A percentile compares a stretch with the other conserved stretches of the same genome.
Evolutionary conservation across 2,888 invertebrate species (phyloP).

Genomic region (Pomacea canaliculata): DNA sequence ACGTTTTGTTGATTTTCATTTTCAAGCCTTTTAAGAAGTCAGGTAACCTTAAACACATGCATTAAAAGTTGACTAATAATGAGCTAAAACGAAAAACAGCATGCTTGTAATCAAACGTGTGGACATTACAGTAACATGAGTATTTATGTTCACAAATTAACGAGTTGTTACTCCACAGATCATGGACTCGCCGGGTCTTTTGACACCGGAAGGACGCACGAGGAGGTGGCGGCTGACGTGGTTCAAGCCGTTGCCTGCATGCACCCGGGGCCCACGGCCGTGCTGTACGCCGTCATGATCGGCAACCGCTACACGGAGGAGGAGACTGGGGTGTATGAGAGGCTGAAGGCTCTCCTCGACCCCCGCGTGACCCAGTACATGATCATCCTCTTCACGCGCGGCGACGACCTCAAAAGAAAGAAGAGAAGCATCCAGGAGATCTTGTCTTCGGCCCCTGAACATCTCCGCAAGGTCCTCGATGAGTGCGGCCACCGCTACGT

Average conservation of each 20-base stretch:
- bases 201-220: conserved; percentile 13
- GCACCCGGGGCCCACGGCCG: conserved; percentile 22
- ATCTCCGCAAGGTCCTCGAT: conserved; percentile 4
- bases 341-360: conserved; percentile 20
- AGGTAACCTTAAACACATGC: too few species aligned
- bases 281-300: conserved; percentile 18
- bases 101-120: too few species aligned
- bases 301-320: conserved; percentile 22
- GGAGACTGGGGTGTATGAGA: conserved; percentile 5
- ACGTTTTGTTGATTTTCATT: too few species aligned
- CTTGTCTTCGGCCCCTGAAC: not conserved
- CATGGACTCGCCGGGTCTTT: conserved; percentile 19
- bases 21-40: too few species aligned
- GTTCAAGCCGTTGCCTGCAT: conserved; percentile 23
- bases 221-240: conserved; percentile 8
- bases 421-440: not conserved
- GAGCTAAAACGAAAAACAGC: too few species aligned
- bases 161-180: conserved; percentile 1
- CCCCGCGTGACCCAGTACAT: conserved; percentile 5
- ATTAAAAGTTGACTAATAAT: too few species aligned
- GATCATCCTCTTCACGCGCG: conserved; percentile 17
- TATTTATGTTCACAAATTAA: too few species aligned
- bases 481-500: conserved; percentile 26
- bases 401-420: conserved; percentile 8
- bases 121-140: too few species aligned